These are phyloP conservation scores for Scrobipalpa atriplicella DNA, from an alignment of 2,888 invertebrate species.

Conservation along the genomic window DNA sequence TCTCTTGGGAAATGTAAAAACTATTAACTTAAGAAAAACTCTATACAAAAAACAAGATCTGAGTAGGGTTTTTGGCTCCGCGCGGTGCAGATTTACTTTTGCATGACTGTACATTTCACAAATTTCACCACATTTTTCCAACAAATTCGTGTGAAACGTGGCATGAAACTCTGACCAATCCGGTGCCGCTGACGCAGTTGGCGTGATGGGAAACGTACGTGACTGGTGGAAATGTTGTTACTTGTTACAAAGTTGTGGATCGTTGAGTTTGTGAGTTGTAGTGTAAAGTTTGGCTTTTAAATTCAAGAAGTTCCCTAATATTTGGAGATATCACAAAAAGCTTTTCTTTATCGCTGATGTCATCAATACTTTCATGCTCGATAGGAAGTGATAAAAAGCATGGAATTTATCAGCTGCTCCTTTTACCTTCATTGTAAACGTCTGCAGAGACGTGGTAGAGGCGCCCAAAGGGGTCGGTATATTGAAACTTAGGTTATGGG, in stretches of 20 bases:
- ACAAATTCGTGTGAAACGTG: constrained; percentile 10
- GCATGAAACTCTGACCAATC: not conserved
- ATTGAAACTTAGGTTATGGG: no score
- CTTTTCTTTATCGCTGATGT: not conserved
- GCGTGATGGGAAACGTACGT: not conserved
- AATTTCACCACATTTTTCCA: not conserved
- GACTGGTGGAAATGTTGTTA: not conserved
- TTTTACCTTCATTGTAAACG: no score
- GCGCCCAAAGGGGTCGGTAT: no score
- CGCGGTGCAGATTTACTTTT: no score
- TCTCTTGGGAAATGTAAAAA: no score
- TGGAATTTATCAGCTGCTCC: no score
- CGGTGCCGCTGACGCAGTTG: constrained; percentile 9
- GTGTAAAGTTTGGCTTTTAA: not conserved
- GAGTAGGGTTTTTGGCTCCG: no score
- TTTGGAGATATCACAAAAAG: not conserved
- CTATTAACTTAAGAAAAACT: not conserved
- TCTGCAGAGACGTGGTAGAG: no score
- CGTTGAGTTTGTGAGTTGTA: not conserved
- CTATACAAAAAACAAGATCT: not conserved
- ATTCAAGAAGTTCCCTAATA: not conserved
- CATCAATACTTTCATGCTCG: no score
- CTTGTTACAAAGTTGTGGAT: constrained; percentile 3
- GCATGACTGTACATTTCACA: not conserved
- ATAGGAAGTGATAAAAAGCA: not conserved